These are phyloP conservation scores for Zele albiditarsus DNA, from an alignment of 2,888 invertebrate species.

Conservation along the genomic window DNA sequence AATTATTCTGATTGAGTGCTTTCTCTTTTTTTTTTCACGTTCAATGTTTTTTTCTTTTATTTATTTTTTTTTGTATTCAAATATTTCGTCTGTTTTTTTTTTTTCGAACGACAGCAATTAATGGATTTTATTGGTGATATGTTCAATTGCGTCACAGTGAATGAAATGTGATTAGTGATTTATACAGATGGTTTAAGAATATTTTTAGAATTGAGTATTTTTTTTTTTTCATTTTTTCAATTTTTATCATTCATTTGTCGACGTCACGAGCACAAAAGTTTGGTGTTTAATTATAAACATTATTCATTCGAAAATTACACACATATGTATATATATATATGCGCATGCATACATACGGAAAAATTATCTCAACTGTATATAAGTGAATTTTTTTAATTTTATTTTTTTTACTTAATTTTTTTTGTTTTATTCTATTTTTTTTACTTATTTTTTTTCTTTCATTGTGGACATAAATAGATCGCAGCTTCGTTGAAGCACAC, in stretches of 20 bases:
- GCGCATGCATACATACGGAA: background rate
- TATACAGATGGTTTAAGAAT: background rate
- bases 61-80: background rate
- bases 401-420: background rate
- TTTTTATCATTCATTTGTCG: background rate
- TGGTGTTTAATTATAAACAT: conserved; percentile 1
- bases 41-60: background rate
- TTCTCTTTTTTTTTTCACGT: background rate
- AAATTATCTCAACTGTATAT: background rate
- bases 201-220: background rate
- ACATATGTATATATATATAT: background rate
- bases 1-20: background rate
- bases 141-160: background rate
- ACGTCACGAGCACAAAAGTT: background rate
- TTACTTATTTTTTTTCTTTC: background rate
- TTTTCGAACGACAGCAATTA: background rate
- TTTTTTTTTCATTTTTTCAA: background rate
- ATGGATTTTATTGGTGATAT: background rate
- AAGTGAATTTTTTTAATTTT: background rate
- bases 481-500: background rate
- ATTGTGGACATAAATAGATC: background rate
- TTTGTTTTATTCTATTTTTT: background rate
- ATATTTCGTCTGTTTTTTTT: background rate
- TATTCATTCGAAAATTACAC: background rate
- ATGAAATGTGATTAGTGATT: background rate